Conservation (phyloP, 2,797 vertebrate genomes). For the Cossypha polioptera region DNA sequence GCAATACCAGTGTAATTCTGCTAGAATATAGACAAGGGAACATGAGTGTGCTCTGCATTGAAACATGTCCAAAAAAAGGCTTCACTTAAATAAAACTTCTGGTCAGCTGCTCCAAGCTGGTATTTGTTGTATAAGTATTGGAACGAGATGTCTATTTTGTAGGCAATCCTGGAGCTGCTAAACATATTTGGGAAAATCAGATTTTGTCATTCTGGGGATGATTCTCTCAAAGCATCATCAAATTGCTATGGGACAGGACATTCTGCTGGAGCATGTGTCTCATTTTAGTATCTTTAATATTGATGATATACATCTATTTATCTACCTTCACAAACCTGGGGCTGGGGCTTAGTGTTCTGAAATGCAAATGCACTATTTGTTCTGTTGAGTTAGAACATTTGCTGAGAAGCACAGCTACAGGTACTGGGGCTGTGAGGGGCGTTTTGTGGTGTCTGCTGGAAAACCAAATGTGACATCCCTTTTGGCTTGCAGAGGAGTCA, state of each 20-base stretch:
- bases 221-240: background rate
- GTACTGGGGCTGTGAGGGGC: background rate
- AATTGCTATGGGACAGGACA: background rate
- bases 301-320: background rate
- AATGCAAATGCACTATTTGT: background rate
- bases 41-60: background rate
- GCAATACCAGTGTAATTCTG: background rate
- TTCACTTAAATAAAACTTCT: background rate
- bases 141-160: background rate
- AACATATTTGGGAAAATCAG: background rate
- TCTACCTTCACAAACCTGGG: background rate
- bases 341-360: background rate
- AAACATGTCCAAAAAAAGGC: background rate
- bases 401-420: background rate
- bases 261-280: background rate
- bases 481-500: conserved; percentile 57
- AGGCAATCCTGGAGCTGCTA: background rate
- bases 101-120: background rate
- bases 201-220: background rate
- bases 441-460: conserved; percentile 59
- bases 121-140: background rate
- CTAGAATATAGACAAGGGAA: background rate
- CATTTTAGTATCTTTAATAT: background rate
- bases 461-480: conserved; percentile 57
- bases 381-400: background rate